A percentile compares a stretch with the other conserved stretches of the same genome.
These are phyloP conservation scores for Xylocampa areola DNA, from an alignment of 2,888 invertebrate species.

Conservation along the genomic window DNA sequence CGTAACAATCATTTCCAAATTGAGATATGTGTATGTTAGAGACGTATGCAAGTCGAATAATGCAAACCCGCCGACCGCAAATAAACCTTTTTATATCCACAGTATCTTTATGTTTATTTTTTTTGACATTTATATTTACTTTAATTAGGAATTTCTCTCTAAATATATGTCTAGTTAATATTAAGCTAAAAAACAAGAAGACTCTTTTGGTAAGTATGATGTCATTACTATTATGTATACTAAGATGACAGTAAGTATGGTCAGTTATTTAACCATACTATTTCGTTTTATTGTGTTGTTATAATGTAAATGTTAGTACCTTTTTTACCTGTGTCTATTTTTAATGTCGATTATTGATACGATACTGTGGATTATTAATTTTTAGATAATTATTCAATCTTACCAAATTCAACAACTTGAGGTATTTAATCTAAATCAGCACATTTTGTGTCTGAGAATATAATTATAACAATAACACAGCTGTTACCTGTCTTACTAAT, in stretches of 20 bases:
- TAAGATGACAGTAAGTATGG: too few relatives aligned
- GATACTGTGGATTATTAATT: conserved; percentile 39
- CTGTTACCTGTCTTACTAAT: conserved; percentile 21
- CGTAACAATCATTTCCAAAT: conserved; percentile 78
- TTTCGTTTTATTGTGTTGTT: not conserved
- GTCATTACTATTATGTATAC: conserved; percentile 8
- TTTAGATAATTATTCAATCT: not conserved
- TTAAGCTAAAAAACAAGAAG: conserved; percentile 30
- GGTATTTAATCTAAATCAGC: conserved; percentile 5
- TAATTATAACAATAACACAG: conserved; percentile 26
- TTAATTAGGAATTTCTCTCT: conserved; percentile 33
- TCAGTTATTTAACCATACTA: not conserved
- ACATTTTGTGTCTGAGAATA: conserved; percentile 8
- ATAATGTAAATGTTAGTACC: not conserved
- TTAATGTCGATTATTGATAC: not conserved
- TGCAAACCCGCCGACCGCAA: conserved; percentile 83
- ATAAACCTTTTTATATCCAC: conserved; percentile 29
- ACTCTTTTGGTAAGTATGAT: conserved; percentile 42
- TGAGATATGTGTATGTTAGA: conserved; percentile 75
- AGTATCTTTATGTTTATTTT: conserved; percentile 21
- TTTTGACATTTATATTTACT: conserved; percentile 23
- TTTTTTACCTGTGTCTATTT: conserved; percentile 11
- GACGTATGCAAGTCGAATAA: conserved; percentile 73
- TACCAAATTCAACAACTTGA: not conserved
- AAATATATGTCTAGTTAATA: conserved; percentile 20